phyloP scores from a whole-genome alignment of 2,113 vertebrate genomes.

The Saccopteryx bilineata region DNA sequence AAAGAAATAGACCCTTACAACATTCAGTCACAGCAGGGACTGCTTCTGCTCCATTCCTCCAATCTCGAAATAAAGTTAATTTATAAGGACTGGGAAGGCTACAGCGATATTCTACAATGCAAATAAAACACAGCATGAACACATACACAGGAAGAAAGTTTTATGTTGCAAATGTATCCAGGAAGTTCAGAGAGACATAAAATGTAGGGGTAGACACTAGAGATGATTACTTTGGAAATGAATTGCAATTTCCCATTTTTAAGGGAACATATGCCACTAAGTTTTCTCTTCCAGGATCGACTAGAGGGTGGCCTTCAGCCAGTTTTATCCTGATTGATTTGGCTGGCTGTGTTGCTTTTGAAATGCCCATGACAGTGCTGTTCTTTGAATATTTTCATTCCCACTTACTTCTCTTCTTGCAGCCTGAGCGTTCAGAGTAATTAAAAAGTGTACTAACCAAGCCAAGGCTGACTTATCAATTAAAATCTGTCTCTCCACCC shows the following conservation, averaged over 20 bases:
- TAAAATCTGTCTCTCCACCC: background rate
- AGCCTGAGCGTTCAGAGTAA: background rate
- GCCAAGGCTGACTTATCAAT: background rate
- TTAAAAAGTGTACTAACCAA: conserved; percentile 44
- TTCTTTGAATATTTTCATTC: conserved; percentile 42
- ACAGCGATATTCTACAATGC: conserved; percentile 67
- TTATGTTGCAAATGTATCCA: background rate
- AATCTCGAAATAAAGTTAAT: conserved; percentile 80
- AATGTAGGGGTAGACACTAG: conserved; percentile 62
- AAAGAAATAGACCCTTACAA: conserved; percentile 74
- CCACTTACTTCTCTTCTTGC: background rate
- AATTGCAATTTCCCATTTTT: conserved; percentile 72
- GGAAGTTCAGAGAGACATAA: conserved; percentile 57
- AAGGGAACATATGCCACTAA: conserved; percentile 71
- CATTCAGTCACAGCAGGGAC: conserved; percentile 78
- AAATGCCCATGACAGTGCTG: background rate
- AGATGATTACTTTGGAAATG: conserved; percentile 74
- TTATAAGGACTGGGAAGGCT: conserved; percentile 76
- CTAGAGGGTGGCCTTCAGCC: conserved; percentile 23
- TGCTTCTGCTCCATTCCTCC: conserved; percentile 69
- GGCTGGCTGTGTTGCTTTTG: background rate
- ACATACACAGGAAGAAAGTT: conserved; percentile 64
- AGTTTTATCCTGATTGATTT: conserved; percentile 61
- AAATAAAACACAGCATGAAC: conserved; percentile 59
- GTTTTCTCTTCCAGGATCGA: conserved; percentile 75